Conservation (phyloP, 1,140 invertebrate species). For the Arctopsyche grandis region DNA sequence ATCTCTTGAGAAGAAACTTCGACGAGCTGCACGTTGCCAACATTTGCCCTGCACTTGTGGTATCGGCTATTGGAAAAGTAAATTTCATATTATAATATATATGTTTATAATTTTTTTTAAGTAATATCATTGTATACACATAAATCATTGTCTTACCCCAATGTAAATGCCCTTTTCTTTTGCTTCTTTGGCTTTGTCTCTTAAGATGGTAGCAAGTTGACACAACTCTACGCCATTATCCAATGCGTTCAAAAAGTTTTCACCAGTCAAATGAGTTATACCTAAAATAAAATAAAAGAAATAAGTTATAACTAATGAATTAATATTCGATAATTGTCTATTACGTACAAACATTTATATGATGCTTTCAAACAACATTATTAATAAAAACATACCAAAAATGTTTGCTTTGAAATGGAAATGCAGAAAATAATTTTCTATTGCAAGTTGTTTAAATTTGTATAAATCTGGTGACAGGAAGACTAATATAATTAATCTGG, state of each 20-base stretch:
- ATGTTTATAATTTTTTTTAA: no score
- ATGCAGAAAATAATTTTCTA: no score
- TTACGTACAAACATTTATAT: no score
- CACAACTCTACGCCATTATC: slow-evolving; percentile 85
- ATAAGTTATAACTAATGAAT: not conserved
- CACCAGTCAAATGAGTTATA: slow-evolving; percentile 76
- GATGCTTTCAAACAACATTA: no score
- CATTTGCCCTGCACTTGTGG: slow-evolving; percentile 76
- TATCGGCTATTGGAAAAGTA: slow-evolving; percentile 65
- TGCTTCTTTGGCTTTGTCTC: slow-evolving; percentile 74
- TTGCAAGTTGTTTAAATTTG: no score
- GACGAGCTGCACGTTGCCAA: slow-evolving; percentile 81
- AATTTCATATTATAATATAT: not conserved
- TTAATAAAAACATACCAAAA: no score
- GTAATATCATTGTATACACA: slow-evolving; percentile 4
- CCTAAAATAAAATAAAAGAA: slow-evolving; percentile 63
- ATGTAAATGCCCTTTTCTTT: slow-evolving; percentile 70
- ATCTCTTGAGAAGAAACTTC: slow-evolving; percentile 91
- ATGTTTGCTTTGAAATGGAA: no score
- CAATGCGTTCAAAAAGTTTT: slow-evolving; percentile 81
- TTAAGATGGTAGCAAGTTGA: slow-evolving; percentile 79
- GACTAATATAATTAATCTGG: no score
- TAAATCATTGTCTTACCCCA: slow-evolving; percentile 66
- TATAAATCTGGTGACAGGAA: no score
- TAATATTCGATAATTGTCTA: no score